phyloP scores from a whole-genome alignment of 2,888 invertebrate genomes.

The Drosophila acutilabella region DNA sequence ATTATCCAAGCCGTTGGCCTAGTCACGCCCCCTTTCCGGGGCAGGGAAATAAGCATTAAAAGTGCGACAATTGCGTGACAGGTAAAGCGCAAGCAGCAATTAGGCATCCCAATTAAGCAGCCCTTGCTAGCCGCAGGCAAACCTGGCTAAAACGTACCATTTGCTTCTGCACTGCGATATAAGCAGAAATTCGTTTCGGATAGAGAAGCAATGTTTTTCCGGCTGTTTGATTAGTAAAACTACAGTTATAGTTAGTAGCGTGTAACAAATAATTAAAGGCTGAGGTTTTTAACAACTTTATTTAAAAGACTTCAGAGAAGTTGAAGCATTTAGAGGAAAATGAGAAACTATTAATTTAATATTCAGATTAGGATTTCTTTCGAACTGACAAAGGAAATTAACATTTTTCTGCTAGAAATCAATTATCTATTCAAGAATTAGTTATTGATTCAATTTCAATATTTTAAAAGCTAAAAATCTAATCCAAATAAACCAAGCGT shows the following conservation, averaged over 20 bases:
- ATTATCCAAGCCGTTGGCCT: slow-evolving; percentile 52
- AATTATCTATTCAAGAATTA: no score
- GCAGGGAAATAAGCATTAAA: slow-evolving; percentile 54
- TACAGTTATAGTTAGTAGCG: background rate
- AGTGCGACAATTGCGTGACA: slow-evolving; percentile 49
- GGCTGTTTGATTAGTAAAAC: background rate
- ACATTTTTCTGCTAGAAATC: no score
- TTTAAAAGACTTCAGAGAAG: no score
- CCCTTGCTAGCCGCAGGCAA: slow-evolving; percentile 3
- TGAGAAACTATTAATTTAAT: no score
- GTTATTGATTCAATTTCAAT: no score
- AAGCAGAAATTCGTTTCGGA: background rate
- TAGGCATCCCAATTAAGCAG: slow-evolving; percentile 38
- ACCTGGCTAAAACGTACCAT: slow-evolving; percentile 18
- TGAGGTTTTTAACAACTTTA: no score
- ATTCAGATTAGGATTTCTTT: no score
- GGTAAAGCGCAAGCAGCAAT: slow-evolving; percentile 47
- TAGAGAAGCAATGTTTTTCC: background rate
- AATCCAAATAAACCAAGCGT: no score
- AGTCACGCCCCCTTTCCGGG: slow-evolving; percentile 22
- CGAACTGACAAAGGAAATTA: no score
- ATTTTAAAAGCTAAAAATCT: no score
- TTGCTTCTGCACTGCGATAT: background rate
- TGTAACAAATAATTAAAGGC: no score
- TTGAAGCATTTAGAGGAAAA: no score